These are phyloP conservation scores for Xiphophorus hellerii DNA, from an alignment of 2,113 vertebrate species.

Conservation along the genomic window DNA sequence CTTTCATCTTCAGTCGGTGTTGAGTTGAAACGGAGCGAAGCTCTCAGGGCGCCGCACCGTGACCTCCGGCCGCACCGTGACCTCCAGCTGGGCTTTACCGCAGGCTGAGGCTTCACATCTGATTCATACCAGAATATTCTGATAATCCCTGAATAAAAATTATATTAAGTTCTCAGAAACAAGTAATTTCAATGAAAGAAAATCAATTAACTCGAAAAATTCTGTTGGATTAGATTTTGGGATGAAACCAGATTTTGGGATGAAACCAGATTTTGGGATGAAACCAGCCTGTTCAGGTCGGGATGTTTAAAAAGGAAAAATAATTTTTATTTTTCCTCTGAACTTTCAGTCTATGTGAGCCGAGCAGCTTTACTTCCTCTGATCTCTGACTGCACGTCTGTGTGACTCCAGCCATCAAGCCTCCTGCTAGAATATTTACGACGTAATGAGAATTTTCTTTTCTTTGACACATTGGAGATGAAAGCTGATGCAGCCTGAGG, in stretches of 20 bases:
- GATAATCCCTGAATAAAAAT: no score
- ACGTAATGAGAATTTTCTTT: background rate
- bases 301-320: no score
- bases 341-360: background rate
- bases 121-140: no score
- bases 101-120: background rate
- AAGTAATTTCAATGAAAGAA: no score
- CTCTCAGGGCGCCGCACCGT: constrained; percentile 12
- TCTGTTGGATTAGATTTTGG: no score
- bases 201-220: no score
- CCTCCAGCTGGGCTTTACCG: constrained; percentile 38
- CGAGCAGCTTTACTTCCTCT: background rate
- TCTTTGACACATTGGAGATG: background rate
- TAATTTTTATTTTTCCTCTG: background rate
- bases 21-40: constrained; percentile 51
- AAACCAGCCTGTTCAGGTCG: no score
- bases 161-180: no score
- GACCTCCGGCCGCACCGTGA: constrained; percentile 24
- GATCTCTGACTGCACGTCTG: background rate
- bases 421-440: background rate
- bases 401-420: background rate
- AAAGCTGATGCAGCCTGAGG: background rate
- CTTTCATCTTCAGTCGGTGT: constrained; percentile 56
- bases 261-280: no score
- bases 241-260: no score